Conservation (phyloP, 53 echinoderm and acorn worm species). For the Holothuria scabra region DNA sequence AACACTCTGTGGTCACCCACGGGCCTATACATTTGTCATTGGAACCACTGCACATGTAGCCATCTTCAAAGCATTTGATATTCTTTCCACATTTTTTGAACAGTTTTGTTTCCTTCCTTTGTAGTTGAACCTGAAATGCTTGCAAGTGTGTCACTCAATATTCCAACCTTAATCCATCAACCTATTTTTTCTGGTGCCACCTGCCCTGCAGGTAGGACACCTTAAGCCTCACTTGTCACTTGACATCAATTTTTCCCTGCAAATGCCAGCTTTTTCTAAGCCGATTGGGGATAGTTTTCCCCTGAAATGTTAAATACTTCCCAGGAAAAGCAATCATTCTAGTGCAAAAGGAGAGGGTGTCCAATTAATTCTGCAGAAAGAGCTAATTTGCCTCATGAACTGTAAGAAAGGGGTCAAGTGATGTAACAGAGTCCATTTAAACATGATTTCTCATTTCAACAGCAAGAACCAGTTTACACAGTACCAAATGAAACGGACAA, state of each 20-base stretch:
- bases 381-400: constrained; percentile 22
- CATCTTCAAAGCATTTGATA: no score
- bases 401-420: constrained; percentile 38
- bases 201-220: constrained; percentile 16
- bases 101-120: no score
- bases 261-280: no score
- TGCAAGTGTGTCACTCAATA: constrained; percentile 12
- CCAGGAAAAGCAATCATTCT: neutral
- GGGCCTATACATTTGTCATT: no score
- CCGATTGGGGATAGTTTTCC: no score
- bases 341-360: neutral
- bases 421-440: constrained; percentile 30
- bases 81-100: no score
- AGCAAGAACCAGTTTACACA: neutral
- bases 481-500: neutral
- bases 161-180: constrained; percentile 37
- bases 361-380: constrained; percentile 22
- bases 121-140: no score
- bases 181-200: constrained; percentile 4
- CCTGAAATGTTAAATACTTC: constrained; percentile 14
- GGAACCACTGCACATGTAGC: no score
- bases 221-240: constrained; percentile 16
- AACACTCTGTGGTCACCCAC: no score
- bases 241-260: constrained; percentile 17
- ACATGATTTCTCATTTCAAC: constrained; percentile 15